Percentiles rank a stretch among this genome's conserved stretches.
phyloP scores from a whole-genome alignment of 2,797 vertebrate genomes.

The Peromyscus aztecus region DNA sequence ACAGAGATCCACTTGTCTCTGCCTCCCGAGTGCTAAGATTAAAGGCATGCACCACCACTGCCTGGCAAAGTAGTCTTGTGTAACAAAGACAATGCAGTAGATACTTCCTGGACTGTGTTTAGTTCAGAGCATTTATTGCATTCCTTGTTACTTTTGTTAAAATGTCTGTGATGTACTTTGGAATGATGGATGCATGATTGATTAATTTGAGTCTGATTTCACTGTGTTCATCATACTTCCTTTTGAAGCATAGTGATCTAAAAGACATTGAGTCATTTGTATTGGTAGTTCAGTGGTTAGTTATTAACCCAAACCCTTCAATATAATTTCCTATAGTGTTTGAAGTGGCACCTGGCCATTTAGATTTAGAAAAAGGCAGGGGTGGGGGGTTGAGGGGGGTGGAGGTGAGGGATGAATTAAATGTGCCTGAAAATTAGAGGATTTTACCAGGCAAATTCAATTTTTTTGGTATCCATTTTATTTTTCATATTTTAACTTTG shows the following conservation, averaged over 20 bases:
- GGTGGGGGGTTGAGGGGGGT: too few relatives aligned
- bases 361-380: slow-evolving; percentile 20
- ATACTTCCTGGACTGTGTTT: slow-evolving; percentile 54
- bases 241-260: neutral
- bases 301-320: slow-evolving; percentile 37
- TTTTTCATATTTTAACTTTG: slow-evolving; percentile 52
- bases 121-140: slow-evolving; percentile 18
- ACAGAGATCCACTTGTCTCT: too few relatives aligned
- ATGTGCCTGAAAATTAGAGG: slow-evolving; percentile 32
- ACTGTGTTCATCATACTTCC: slow-evolving; percentile 23
- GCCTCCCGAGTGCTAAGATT: too few relatives aligned
- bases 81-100: slow-evolving; percentile 48
- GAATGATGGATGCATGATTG: slow-evolving; percentile 6
- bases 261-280: slow-evolving; percentile 24
- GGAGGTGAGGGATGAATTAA: neutral
- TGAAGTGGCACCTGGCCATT: neutral
- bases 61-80: neutral
- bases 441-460: slow-evolving; percentile 28
- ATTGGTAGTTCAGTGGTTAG: slow-evolving; percentile 44
- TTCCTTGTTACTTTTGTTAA: slow-evolving; percentile 27
- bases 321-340: neutral
- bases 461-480: neutral
- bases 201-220: slow-evolving; percentile 39
- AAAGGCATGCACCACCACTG: too few relatives aligned
- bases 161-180: slow-evolving; percentile 45